Conservation (phyloP, 2,888 invertebrate genomes). For the Eupithecia dodoneata region DNA sequence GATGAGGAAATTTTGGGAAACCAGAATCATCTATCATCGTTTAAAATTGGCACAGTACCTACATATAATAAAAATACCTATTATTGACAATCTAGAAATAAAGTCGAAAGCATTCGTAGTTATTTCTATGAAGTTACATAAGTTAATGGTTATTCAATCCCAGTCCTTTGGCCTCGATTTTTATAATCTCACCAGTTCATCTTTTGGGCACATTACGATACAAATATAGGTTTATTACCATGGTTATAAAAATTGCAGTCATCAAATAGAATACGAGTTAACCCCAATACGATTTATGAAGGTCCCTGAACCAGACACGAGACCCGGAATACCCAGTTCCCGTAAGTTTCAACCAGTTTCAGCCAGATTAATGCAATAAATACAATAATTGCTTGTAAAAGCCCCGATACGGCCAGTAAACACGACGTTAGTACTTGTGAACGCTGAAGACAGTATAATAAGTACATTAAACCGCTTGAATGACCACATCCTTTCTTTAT, state of each 20-base stretch:
- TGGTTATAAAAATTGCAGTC: slow-evolving; percentile 15
- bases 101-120: too few relatives aligned
- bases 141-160: background rate
- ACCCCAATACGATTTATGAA: slow-evolving; percentile 27
- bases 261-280: slow-evolving; percentile 12
- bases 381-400: slow-evolving; percentile 66
- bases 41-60: too few relatives aligned
- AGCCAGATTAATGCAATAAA: slow-evolving; percentile 62
- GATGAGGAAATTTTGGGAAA: too few relatives aligned
- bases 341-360: slow-evolving; percentile 25
- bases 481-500: slow-evolving; percentile 66
- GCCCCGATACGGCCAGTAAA: slow-evolving; percentile 52
- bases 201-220: background rate
- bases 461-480: slow-evolving; percentile 65
- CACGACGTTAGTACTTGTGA: slow-evolving; percentile 55
- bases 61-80: too few relatives aligned
- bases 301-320: slow-evolving; percentile 21
- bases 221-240: slow-evolving; percentile 1
- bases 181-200: background rate
- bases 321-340: slow-evolving; percentile 46
- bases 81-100: too few relatives aligned
- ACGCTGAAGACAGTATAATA: slow-evolving; percentile 66
- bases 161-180: background rate
- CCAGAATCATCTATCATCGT: too few relatives aligned
- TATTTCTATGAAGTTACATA: background rate